phyloP scores from a whole-genome alignment of 1,140 invertebrate species.

The Lamellibrachia luymesi region DNA sequence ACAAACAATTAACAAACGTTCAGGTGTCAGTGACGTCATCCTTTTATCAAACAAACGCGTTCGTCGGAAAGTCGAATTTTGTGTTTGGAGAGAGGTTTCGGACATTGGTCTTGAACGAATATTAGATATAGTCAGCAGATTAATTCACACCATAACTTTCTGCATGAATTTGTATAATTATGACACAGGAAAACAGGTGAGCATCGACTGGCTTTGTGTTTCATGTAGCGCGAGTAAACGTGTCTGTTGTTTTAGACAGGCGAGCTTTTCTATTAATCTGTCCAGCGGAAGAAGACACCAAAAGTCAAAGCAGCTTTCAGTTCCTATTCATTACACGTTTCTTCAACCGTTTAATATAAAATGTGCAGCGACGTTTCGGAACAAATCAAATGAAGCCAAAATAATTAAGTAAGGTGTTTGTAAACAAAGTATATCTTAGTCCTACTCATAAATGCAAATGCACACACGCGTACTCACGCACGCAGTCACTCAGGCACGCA shows the following conservation, averaged over 20 bases:
- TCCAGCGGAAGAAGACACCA: neutral
- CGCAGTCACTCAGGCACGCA: too few relatives aligned
- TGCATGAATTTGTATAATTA: neutral
- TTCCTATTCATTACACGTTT: neutral
- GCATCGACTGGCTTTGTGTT: neutral
- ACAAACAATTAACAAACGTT: neutral
- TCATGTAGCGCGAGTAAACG: neutral
- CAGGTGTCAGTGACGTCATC: neutral
- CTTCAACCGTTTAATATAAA: neutral
- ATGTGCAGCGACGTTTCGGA: neutral
- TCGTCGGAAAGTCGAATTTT: neutral
- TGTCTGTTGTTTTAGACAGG: neutral
- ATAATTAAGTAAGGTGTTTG: neutral
- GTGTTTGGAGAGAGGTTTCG: neutral
- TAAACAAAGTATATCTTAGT: neutral
- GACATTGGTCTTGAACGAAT: neutral
- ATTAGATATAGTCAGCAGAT: neutral
- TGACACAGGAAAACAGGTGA: neutral
- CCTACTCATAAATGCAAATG: neutral
- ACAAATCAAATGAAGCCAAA: neutral
- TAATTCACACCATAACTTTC: neutral
- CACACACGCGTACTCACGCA: too few relatives aligned
- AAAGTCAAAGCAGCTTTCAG: neutral
- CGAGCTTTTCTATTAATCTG: neutral
- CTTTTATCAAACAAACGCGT: neutral